Evolutionary conservation across 1,140 invertebrate species (phyloP), one percentile per base, ranked within the genome.

Genomic region (Cotesia chilonis): DNA sequence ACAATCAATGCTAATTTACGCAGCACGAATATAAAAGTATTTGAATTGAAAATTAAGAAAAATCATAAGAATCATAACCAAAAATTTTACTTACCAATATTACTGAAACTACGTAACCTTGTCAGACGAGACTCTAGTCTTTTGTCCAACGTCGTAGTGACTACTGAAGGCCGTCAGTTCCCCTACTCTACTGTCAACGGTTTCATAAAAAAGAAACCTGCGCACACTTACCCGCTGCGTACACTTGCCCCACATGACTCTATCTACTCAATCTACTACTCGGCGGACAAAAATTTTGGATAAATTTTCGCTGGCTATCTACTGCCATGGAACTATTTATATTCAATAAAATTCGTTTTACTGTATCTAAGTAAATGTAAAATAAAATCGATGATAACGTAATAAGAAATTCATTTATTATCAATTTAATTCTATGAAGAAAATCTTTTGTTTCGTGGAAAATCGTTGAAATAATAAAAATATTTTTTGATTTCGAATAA

Each of bases 171-270:
- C 28, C 28, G 55, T 59, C 55, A 59, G 55, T 59, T 59, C 55
- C 14, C 55, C 55, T 59, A 59, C 55, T 59, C 55, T 59, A 59
- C 55, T 59, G 17, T 59, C 55, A 59, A 59, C 55, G 55, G 4
- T 59, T 59, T 59, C 2, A 59, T 14, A 59, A 59, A n/a, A 59
- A 59, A 59, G 6, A 59, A 59, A 17, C 55, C 55, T 59, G 55
- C 55, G 3, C 17, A 59, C 2, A 59, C 55, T 59, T 59, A 59
- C 55, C 55, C 55, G 4, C 55, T 59, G 55, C 55, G 55, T 17
- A 59, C 17, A 59, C 55, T 59, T 59, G 55, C 55, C 55, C 3
- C 55, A 59, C 55, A 59, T 59, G 55, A 5, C 55, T 59, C 55
- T 59, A 28, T 28, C 28, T 3, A 28, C 28, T 28, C 1, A 28